Conservation (phyloP, 2,797 vertebrate genomes). For the Lycodopsis pacificus region DNA sequence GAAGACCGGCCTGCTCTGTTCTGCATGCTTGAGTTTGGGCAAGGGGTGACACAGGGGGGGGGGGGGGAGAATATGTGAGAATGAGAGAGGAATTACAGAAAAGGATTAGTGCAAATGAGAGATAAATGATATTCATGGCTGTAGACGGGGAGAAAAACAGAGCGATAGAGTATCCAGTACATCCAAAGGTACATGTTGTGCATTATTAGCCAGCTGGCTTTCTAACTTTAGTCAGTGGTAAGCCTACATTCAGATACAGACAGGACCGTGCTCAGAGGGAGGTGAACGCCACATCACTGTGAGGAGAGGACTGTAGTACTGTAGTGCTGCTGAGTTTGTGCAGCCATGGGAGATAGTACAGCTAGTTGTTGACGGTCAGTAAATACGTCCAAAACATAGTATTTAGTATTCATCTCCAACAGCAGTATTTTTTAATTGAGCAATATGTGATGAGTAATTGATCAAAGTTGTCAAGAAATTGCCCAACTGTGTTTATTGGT, state of each 20-base stretch:
- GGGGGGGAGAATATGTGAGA: slow-evolving; percentile 39
- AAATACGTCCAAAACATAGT: background rate
- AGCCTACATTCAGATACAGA: background rate
- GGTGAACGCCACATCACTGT: background rate
- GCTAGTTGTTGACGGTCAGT: background rate
- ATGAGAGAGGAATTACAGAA: slow-evolving; percentile 50
- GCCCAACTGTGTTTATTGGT: background rate
- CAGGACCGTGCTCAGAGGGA: background rate
- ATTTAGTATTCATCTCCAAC: too few species aligned
- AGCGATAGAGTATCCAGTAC: background rate
- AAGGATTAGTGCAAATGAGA: slow-evolving; percentile 59
- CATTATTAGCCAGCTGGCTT: background rate
- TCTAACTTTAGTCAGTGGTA: background rate
- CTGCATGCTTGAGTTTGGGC: slow-evolving; percentile 82
- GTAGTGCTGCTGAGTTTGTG: slow-evolving; percentile 3
- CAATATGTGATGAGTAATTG: background rate
- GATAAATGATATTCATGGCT: slow-evolving; percentile 42
- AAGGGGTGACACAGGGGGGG: slow-evolving; percentile 46
- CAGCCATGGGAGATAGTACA: background rate
- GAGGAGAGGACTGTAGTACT: background rate
- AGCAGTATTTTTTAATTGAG: background rate
- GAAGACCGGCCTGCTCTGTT: slow-evolving; percentile 78
- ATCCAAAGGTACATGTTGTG: background rate
- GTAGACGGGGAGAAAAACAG: background rate
- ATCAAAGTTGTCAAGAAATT: background rate